A percentile compares a stretch with the other conserved stretches of the same genome.
Conservation (phyloP, 2,888 invertebrate genomes). For the Lapara coniferarum region DNA sequence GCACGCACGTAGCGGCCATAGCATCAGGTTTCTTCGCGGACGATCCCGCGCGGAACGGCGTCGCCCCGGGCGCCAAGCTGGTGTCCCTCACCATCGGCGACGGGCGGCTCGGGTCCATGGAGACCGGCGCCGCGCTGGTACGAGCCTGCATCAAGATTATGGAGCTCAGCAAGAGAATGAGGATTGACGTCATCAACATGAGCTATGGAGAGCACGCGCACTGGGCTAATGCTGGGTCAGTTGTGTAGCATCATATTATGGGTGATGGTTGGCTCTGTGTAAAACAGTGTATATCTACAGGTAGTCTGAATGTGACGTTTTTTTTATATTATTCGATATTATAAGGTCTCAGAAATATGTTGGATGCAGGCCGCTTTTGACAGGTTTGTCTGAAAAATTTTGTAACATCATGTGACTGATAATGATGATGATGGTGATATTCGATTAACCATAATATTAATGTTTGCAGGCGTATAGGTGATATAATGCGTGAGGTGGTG, state of each 20-base stretch:
- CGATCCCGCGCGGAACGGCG: slow-evolving; percentile 94
- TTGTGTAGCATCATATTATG: background rate
- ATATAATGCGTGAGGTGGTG: slow-evolving; percentile 93
- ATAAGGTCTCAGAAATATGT: too few relatives aligned
- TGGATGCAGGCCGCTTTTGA: too few relatives aligned
- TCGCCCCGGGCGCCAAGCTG: slow-evolving; percentile 98
- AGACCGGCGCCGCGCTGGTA: slow-evolving; percentile 96
- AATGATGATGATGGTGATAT: too few relatives aligned
- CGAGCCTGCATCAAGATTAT: slow-evolving; percentile 95
- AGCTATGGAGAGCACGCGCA: slow-evolving; percentile 98
- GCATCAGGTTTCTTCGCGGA: slow-evolving; percentile 95
- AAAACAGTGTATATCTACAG: too few relatives aligned
- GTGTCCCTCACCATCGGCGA: slow-evolving; percentile 97
- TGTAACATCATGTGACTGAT: too few relatives aligned
- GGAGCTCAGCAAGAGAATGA: slow-evolving; percentile 85
- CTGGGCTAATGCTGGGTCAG: slow-evolving; percentile 95
- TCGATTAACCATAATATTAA: background rate
- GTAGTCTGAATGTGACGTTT: too few relatives aligned
- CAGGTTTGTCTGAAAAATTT: too few relatives aligned
- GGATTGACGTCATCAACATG: slow-evolving; percentile 97
- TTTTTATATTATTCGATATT: too few relatives aligned
- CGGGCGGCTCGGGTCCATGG: slow-evolving; percentile 95
- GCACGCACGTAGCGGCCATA: slow-evolving; percentile 98
- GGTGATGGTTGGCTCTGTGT: too few relatives aligned
- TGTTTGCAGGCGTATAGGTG: slow-evolving; percentile 89